Conservation (phyloP, 2,888 invertebrate species). For the Strigamia maritima region DNA sequence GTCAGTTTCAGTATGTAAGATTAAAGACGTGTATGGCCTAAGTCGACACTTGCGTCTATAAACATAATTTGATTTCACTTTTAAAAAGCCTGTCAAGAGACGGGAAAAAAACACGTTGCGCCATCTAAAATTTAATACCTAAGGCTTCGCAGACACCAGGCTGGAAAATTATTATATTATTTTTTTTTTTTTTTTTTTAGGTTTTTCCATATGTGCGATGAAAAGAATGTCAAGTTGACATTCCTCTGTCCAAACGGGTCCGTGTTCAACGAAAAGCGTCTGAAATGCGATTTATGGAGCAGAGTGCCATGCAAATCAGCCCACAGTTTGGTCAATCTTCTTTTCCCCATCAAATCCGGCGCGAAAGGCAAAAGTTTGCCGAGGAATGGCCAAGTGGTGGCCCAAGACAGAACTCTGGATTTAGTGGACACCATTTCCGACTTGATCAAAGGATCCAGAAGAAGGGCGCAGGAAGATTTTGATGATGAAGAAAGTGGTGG, state of each 20-base stretch:
- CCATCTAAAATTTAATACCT: too few species aligned
- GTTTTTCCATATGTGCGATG: conserved; percentile 37
- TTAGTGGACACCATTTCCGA: conserved; percentile 37
- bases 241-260: conserved; percentile 37
- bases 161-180: too few species aligned
- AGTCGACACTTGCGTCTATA: background rate
- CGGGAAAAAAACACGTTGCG: too few species aligned
- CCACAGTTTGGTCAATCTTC: background rate
- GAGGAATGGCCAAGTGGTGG: background rate
- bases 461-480: conserved; percentile 19
- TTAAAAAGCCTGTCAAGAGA: too few species aligned
- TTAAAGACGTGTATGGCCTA: too few species aligned
- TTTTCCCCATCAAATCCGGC: conserved; percentile 8
- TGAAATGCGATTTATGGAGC: conserved; percentile 36
- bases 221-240: background rate
- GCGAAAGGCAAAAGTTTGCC: background rate
- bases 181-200: conserved; percentile 25
- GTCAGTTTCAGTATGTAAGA: too few species aligned
- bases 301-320: conserved; percentile 21
- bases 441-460: background rate
- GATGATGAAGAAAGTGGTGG: background rate
- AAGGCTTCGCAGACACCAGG: too few species aligned
- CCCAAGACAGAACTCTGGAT: conserved; percentile 37
- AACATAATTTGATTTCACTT: background rate
- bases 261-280: conserved; percentile 31